These are phyloP conservation scores for Steinernema scapterisci DNA, from an alignment of 2,888 invertebrate genomes.

Conservation along the genomic window DNA sequence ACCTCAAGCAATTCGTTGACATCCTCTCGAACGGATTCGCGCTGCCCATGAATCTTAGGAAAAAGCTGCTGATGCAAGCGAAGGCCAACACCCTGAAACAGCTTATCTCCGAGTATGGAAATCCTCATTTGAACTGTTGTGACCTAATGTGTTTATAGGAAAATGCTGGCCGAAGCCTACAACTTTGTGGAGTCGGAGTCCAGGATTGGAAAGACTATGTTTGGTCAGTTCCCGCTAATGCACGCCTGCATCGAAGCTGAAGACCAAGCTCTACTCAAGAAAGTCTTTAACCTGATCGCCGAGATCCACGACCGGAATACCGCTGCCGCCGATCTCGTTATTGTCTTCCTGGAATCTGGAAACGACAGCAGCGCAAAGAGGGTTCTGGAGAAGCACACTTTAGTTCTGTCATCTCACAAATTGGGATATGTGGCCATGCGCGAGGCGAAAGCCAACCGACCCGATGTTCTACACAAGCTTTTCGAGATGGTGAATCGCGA, in stretches of 20 bases:
- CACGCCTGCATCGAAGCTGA: conserved; percentile 31
- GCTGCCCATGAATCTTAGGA: background rate
- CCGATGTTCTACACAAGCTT: conserved; percentile 34
- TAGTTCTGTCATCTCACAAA: conserved; percentile 5
- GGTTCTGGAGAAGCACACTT: conserved; percentile 16
- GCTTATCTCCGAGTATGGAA: background rate
- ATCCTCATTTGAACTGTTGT: background rate
- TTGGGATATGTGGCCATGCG: conserved; percentile 29
- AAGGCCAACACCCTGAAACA: conserved; percentile 7
- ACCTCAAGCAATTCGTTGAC: conserved; percentile 30
- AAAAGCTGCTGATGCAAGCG: background rate
- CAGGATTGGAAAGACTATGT: background rate
- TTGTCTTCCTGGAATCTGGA: conserved; percentile 32
- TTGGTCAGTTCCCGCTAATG: conserved; percentile 33
- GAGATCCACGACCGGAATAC: conserved; percentile 33
- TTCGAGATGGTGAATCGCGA: conserved; percentile 22
- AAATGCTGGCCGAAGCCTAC: conserved; percentile 32
- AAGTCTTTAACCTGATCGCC: conserved; percentile 21
- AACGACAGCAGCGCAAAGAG: conserved; percentile 15
- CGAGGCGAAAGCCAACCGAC: conserved; percentile 28
- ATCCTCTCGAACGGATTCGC: background rate
- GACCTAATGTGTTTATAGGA: background rate
- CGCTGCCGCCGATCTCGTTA: conserved; percentile 28
- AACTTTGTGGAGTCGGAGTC: background rate
- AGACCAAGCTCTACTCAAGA: conserved; percentile 10